Conservation (phyloP, 2,113 vertebrate genomes). For the Pelodiscus sinensis region DNA sequence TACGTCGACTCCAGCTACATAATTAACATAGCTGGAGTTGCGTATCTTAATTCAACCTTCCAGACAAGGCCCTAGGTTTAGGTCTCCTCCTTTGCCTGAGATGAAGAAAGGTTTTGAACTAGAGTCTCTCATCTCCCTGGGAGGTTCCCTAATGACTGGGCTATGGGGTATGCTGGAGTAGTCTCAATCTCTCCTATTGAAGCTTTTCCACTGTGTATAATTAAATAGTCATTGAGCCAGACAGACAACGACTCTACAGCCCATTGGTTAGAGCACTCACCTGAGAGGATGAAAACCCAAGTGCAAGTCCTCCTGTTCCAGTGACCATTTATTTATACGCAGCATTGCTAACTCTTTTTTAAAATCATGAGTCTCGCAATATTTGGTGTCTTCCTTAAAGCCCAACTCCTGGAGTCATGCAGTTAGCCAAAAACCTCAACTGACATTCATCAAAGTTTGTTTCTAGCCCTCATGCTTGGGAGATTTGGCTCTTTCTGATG, state of each 20-base stretch:
- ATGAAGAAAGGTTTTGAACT: neutral
- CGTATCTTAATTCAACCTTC: too few species aligned
- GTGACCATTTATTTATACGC: neutral
- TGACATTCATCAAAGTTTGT: slow-evolving; percentile 41
- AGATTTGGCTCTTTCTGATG: neutral
- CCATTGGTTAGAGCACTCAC: neutral
- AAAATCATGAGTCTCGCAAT: neutral
- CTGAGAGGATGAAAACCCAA: neutral
- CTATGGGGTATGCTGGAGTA: neutral
- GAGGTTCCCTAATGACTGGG: neutral
- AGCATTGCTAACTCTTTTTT: neutral
- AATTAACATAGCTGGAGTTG: too few species aligned
- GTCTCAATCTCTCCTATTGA: neutral
- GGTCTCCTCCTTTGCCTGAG: neutral
- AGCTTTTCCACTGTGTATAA: neutral
- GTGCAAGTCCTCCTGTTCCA: neutral
- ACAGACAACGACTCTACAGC: neutral
- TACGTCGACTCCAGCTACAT: too few species aligned
- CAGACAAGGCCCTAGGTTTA: neutral
- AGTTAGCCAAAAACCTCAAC: slow-evolving; percentile 23
- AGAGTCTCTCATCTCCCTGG: neutral
- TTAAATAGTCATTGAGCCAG: neutral
- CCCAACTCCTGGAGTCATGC: slow-evolving; percentile 26
- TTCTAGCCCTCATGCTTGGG: neutral
- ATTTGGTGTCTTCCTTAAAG: slow-evolving; percentile 25